phyloP scores from a whole-genome alignment of 2,797 vertebrate species.

The Staurois parvus region DNA sequence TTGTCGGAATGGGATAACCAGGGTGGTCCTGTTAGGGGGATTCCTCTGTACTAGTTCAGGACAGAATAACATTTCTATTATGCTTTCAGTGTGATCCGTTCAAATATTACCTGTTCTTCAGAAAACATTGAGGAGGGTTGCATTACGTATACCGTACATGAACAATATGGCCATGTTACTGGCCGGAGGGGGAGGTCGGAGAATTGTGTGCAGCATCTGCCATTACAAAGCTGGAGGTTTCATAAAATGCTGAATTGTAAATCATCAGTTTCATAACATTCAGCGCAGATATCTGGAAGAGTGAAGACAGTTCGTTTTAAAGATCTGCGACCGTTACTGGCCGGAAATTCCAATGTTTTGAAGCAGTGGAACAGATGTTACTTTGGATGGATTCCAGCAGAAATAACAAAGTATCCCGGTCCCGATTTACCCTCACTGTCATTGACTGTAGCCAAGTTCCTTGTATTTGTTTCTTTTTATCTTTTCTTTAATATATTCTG shows the following conservation, averaged over 20 bases:
- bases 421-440: constrained; percentile 36
- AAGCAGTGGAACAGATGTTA: constrained; percentile 54
- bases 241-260: constrained; percentile 26
- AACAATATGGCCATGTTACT: too few relatives aligned
- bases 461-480: not conserved
- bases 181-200: too few relatives aligned
- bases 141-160: too few relatives aligned
- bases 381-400: constrained; percentile 33
- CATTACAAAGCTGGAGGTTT: not conserved
- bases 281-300: not conserved
- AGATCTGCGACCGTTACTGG: constrained; percentile 32
- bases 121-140: too few relatives aligned
- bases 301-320: not conserved
- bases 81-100: too few relatives aligned
- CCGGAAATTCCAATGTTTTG: constrained; percentile 58
- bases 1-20: too few relatives aligned
- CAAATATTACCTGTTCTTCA: too few relatives aligned
- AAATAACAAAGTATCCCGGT: constrained; percentile 48
- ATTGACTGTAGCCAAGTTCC: not conserved
- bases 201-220: not conserved
- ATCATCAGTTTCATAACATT: not conserved
- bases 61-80: too few relatives aligned
- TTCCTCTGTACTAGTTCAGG: too few relatives aligned
- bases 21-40: too few relatives aligned
- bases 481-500: not conserved